Evolutionary conservation across 2,888 invertebrate genomes (phyloP), one percentile per base, ranked within the genome.

Genomic region (Brachyopa scutellaris): DNA sequence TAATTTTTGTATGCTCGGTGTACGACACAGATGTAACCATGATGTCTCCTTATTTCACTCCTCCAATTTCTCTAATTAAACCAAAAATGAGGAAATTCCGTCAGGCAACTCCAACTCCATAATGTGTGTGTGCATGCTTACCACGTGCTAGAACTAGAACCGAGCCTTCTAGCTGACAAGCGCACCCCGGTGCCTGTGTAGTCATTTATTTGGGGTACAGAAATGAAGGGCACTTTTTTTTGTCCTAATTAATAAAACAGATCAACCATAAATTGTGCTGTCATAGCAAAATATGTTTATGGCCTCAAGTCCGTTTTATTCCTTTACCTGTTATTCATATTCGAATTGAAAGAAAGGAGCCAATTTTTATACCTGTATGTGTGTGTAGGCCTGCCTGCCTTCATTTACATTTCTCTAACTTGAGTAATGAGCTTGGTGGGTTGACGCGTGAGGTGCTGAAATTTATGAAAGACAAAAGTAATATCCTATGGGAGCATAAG

Each of bases 201-300:
- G 51, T 33, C 21, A 33, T 51, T 33, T n/a, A n/a, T 17, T 51
- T 31, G 9, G 17, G 9, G 26, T 23, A 40, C 23, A 19, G 7
- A 38, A 23, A 38, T 13, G 21, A 40, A 26, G 6, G 7, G 7
- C 23, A 36, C 13, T 62, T 23, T 1, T 2, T 2, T 62, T 36
- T 31, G 29, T 17, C 29, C 33, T 62, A 47, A 64, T 49, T 49
- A 49, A 49, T 49, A 49, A 64, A 49, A 33, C 51, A 64, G 38
- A 64, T 51, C 36, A 29, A 51, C 49, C 49, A 38, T 51, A 51
- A 38, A 36, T 26, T 19, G n/a, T 38, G 31, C 15, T 23, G 26
- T 26, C 8, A 26, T 26, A 11, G 15, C 11, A 1, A 38, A 47
- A 15, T 38, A 49, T 38, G 6, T 47, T 33, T 47, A 33, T 6